Conservation (phyloP, 2,888 invertebrate species). For the Zelleria hepariella region DNA sequence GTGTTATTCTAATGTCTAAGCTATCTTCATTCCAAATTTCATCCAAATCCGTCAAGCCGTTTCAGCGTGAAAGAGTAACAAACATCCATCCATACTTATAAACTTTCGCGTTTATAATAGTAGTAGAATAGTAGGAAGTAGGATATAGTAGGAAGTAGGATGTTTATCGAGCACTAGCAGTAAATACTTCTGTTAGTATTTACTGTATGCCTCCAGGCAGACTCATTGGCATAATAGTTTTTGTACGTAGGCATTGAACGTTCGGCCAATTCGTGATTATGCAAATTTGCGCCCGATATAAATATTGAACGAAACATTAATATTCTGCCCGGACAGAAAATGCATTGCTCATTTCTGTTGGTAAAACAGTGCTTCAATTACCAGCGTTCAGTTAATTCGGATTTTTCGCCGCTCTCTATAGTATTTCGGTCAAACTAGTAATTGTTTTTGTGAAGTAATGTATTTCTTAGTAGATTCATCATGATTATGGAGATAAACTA, state of each 20-base stretch:
- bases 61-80: too few species aligned
- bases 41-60: too few species aligned
- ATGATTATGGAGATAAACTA: background rate
- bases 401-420: background rate
- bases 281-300: slow-evolving; percentile 68
- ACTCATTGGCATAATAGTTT: slow-evolving; percentile 61
- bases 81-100: too few species aligned
- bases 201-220: slow-evolving; percentile 37
- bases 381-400: slow-evolving; percentile 20
- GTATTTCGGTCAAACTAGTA: too few species aligned
- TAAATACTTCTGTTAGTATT: background rate
- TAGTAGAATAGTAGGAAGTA: too few species aligned
- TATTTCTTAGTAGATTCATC: background rate
- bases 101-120: too few species aligned
- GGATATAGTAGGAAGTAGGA: too few species aligned
- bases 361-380: slow-evolving; percentile 27
- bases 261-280: slow-evolving; percentile 51
- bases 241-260: slow-evolving; percentile 35
- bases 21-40: too few species aligned
- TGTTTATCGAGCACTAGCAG: too few species aligned
- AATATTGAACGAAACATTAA: slow-evolving; percentile 70
- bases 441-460: background rate
- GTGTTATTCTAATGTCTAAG: too few species aligned
- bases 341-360: slow-evolving; percentile 60
- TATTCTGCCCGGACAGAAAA: slow-evolving; percentile 65